Conservation (phyloP, 1,140 invertebrate species). For the Drosophila takahashii region DNA sequence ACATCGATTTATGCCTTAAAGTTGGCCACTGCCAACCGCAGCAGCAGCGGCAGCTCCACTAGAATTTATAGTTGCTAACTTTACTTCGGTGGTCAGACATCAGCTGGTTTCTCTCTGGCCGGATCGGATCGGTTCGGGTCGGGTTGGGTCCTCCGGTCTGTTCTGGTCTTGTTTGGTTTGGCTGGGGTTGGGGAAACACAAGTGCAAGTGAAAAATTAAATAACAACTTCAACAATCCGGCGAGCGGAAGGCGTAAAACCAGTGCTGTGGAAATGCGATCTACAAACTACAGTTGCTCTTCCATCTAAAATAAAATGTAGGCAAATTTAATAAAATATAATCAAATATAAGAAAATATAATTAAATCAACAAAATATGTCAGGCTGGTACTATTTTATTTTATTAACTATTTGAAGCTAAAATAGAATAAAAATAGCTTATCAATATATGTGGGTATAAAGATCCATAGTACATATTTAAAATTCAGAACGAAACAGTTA, state of each 20-base stretch:
- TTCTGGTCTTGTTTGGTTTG: background rate
- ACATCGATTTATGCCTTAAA: slow-evolving; percentile 71
- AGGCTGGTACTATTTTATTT: no score
- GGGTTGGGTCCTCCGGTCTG: background rate
- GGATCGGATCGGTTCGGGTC: background rate
- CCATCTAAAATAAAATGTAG: background rate
- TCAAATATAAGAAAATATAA: no score
- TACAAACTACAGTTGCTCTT: background rate
- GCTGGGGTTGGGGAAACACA: slow-evolving; percentile 26
- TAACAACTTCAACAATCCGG: slow-evolving; percentile 62
- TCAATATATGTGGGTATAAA: no score
- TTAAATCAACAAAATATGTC: no score
- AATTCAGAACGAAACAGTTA: no score
- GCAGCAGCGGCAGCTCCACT: slow-evolving; percentile 19
- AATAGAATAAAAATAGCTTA: no score
- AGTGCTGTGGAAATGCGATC: background rate
- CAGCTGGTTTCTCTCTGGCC: slow-evolving; percentile 52
- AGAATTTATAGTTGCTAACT: slow-evolving; percentile 60
- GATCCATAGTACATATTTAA: no score
- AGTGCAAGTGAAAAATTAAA: slow-evolving; percentile 74
- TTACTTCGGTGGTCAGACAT: slow-evolving; percentile 56
- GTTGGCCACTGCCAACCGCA: slow-evolving; percentile 34
- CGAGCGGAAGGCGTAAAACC: slow-evolving; percentile 4
- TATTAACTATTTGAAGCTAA: no score
- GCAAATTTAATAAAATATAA: no score